Evolutionary conservation across 2,113 vertebrate genomes (phyloP).

Genomic region (Rhegmatorhina hoffmannsi): DNA sequence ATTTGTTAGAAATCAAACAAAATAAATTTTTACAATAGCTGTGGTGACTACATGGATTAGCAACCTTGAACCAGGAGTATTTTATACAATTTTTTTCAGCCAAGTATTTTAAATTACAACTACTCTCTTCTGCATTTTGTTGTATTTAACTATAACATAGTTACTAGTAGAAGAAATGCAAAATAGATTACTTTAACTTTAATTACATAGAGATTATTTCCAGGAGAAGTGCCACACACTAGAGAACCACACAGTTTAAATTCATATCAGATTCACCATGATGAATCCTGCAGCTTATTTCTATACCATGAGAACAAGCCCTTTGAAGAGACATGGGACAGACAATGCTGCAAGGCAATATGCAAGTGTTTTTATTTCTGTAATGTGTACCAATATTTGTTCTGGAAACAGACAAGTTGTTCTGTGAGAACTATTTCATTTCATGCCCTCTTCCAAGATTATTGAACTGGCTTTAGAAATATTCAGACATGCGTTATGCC

Average conservation of each 20-base stretch:
- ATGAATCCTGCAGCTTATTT: not conserved
- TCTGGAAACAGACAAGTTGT: not conserved
- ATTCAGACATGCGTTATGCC: constrained; percentile 1
- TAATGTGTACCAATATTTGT: not conserved
- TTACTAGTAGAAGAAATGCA: not conserved
- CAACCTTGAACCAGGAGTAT: not conserved
- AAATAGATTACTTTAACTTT: not conserved
- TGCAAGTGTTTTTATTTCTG: not conserved
- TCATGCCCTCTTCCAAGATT: constrained; percentile 6
- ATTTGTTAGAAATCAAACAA: not conserved
- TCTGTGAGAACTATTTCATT: not conserved
- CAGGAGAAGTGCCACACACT: not conserved
- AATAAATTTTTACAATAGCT: not conserved
- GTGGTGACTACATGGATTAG: not conserved
- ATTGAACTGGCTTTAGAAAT: constrained; percentile 41
- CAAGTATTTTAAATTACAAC: not conserved
- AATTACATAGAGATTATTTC: not conserved
- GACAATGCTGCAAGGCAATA: not conserved
- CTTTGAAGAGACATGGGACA: not conserved
- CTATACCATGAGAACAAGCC: not conserved
- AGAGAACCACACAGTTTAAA: not conserved
- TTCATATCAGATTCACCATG: not conserved
- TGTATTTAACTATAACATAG: not conserved
- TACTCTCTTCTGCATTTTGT: not conserved
- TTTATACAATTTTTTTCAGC: not conserved